Base-by-base conservation (phyloP, 2,888 invertebrate genomes). In the Tenthredo distinguenda region DNA sequence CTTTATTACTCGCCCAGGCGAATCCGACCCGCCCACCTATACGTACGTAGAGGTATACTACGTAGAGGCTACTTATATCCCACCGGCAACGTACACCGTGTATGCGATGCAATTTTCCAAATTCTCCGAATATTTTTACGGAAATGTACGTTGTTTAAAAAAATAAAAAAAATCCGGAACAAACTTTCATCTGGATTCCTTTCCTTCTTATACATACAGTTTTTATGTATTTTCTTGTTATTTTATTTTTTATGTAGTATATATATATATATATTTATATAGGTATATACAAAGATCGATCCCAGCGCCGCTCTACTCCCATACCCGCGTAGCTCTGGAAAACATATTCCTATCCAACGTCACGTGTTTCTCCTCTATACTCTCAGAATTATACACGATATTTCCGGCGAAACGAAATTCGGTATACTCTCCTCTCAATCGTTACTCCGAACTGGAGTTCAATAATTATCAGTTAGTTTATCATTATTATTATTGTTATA, bases 1-100 rank as follows among this genome's bases (percentile, higher is more conserved):
- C 77, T 77, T 77, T 77, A 77, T 74, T 74, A 74, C 72, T 74
- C 72, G 12, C 26, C 72, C 26, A 74, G 43, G 21, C 43, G 40
- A 74, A 26, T 21, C 21, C 72, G 43, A 68, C 68, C 34, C 18
- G 18, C 34, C 68, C 68, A 34, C 68, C 68, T 26, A 26, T 68
- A 68, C 31, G 31, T 68, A 68, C 3, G n/a, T 58, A 58, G 15
- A 12, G n/a, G 7, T n/a, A 6, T n/a, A 21, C 5, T 21, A 26
- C 58, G 21, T 58, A 58, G 26, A 26, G 26, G n/a, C 21, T 62
- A 62, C 26, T 21, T 26, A 62, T 62, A 62, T 26, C 55, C 55
- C n/a, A 55, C 55, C n/a, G 6, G 18, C n/a, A 18, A 50, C 18
- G n/a, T n/a, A n/a, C 6, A 7, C n/a, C 18, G 15, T 47, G 15